Percentiles rank a stretch among this genome's conserved stretches.
Evolutionary conservation across 2,888 invertebrate species (phyloP).

Genomic region (Bellardia pandia): DNA sequence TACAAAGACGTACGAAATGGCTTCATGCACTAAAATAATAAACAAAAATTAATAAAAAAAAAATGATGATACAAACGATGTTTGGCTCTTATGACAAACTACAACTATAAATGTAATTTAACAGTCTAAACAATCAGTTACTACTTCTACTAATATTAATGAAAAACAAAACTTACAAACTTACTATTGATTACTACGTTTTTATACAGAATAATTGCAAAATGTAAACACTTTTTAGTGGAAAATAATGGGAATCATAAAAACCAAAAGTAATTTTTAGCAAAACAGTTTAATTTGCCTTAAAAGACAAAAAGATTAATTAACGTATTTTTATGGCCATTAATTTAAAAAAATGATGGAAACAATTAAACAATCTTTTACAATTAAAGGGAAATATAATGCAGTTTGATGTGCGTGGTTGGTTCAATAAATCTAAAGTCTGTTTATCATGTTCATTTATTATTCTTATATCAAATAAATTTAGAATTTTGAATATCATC

Average conservation of each 20-base stretch:
- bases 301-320: slow-evolving; percentile 31
- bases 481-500: too few relatives aligned
- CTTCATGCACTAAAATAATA: not conserved
- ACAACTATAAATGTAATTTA: not conserved
- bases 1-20: not conserved
- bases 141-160: not conserved
- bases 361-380: not conserved
- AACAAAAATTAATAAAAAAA: not conserved
- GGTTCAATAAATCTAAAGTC: not conserved
- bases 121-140: slow-evolving; percentile 1
- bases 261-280: not conserved
- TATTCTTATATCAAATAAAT: too few relatives aligned
- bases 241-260: slow-evolving; percentile 5
- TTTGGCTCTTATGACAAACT: slow-evolving; percentile 14
- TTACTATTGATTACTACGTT: not conserved
- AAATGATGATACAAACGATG: slow-evolving; percentile 9
- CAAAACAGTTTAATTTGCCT: slow-evolving; percentile 7
- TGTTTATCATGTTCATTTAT: not conserved
- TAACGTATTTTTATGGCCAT: slow-evolving; percentile 27
- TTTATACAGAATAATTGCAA: slow-evolving; percentile 13
- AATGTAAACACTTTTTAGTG: slow-evolving; percentile 6
- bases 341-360: slow-evolving; percentile 13
- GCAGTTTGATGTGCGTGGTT: not conserved
- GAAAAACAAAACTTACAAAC: not conserved
- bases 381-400: not conserved